These are phyloP conservation scores for Trisateles emortualis DNA, from an alignment of 2,888 invertebrate species.

Conservation along the genomic window DNA sequence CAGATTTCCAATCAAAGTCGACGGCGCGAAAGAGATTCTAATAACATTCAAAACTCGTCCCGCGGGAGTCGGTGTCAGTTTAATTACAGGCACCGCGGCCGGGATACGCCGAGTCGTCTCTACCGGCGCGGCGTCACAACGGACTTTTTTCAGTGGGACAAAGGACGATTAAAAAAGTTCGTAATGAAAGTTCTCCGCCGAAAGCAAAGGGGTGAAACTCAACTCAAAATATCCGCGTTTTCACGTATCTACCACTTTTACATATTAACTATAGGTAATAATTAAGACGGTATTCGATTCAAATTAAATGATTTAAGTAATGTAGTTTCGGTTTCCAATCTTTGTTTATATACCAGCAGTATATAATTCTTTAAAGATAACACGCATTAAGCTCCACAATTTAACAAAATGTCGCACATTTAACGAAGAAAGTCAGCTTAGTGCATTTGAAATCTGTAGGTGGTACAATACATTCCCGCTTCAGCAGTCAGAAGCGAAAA, in stretches of 20 bases:
- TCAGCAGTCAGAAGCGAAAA: slow-evolving; percentile 41
- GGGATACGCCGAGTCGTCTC: slow-evolving; percentile 67
- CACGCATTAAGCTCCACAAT: background rate
- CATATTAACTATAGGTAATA: slow-evolving; percentile 6
- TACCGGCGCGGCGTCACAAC: slow-evolving; percentile 74
- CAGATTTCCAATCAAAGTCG: slow-evolving; percentile 81
- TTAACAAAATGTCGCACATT: background rate
- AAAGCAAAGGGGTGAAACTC: slow-evolving; percentile 75
- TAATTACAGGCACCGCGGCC: slow-evolving; percentile 76
- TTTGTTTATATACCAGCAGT: too few relatives aligned
- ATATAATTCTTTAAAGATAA: background rate
- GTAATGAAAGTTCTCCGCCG: slow-evolving; percentile 79
- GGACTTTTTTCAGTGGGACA: slow-evolving; percentile 81
- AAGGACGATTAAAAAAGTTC: slow-evolving; percentile 86
- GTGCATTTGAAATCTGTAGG: slow-evolving; percentile 27
- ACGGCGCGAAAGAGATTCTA: slow-evolving; percentile 84
- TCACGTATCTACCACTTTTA: slow-evolving; percentile 32
- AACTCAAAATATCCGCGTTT: slow-evolving; percentile 55
- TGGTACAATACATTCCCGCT: slow-evolving; percentile 34
- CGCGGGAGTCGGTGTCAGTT: slow-evolving; percentile 80
- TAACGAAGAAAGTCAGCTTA: background rate
- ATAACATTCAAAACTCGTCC: slow-evolving; percentile 86
- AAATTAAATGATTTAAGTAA: background rate
- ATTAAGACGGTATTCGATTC: background rate
- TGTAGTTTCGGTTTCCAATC: background rate